These are phyloP conservation scores for Vidua macroura DNA, from an alignment of 2,113 vertebrate genomes.

Conservation along the genomic window DNA sequence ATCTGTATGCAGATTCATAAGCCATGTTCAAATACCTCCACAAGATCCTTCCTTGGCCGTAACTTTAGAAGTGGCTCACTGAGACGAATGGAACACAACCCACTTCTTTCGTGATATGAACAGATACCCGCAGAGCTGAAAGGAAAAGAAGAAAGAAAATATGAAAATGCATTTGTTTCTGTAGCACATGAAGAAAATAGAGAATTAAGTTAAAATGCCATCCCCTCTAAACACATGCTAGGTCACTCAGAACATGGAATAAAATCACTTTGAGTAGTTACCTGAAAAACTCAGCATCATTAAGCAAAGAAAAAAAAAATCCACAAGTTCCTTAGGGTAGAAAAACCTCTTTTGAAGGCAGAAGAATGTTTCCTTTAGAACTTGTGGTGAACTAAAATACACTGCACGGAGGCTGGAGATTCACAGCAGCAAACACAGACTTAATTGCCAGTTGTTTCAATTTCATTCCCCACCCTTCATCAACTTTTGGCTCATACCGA, in stretches of 20 bases:
- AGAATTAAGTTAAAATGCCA: background rate
- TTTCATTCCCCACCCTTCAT: background rate
- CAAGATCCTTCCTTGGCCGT: constrained; percentile 89
- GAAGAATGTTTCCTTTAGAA: background rate
- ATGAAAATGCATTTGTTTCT: background rate
- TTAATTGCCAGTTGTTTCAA: background rate
- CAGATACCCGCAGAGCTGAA: constrained; percentile 92
- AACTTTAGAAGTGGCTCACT: constrained; percentile 93
- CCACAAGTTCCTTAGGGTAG: background rate
- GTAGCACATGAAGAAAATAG: background rate
- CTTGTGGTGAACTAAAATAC: background rate
- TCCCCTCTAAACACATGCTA: background rate
- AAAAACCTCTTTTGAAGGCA: background rate
- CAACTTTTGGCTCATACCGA: background rate
- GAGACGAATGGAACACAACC: constrained; percentile 92
- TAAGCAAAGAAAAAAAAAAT: background rate
- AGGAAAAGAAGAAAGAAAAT: background rate
- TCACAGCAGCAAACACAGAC: background rate
- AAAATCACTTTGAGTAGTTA: background rate
- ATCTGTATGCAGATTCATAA: background rate
- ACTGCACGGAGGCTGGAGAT: background rate
- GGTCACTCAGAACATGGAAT: background rate
- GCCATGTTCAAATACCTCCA: constrained; percentile 79
- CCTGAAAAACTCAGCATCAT: background rate
- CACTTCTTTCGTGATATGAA: constrained; percentile 88